Evolutionary conservation across 2,113 vertebrate genomes (phyloP).

Genomic region (Tapirus terrestris): DNA sequence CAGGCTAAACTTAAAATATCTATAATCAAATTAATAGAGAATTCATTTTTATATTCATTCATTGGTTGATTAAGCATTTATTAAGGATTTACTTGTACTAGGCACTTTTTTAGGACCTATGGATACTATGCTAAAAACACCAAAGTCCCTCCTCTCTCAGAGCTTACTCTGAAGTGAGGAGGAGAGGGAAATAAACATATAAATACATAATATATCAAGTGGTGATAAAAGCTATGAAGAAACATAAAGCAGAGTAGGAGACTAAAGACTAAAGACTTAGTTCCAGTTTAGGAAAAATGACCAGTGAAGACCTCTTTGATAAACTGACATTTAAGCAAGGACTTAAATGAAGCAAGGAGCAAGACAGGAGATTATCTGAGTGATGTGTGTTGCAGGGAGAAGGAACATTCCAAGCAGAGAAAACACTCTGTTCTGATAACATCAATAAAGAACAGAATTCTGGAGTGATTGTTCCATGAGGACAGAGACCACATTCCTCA

Average conservation of each 20-base stretch:
- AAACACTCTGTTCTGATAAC: neutral
- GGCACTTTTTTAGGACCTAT: neutral
- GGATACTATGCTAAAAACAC: neutral
- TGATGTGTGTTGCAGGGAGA: neutral
- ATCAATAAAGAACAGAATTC: neutral
- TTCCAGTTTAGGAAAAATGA: neutral
- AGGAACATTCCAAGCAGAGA: neutral
- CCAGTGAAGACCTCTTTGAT: neutral
- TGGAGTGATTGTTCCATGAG: neutral
- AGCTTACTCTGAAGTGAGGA: neutral
- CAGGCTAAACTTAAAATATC: neutral
- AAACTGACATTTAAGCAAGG: neutral
- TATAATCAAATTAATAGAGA: neutral
- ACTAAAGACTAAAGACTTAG: neutral
- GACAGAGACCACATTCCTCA: neutral
- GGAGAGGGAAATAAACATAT: neutral
- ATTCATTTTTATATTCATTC: neutral
- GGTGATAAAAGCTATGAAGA: neutral
- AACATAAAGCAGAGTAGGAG: neutral
- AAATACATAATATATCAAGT: neutral
- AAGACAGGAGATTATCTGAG: neutral
- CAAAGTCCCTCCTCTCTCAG: neutral
- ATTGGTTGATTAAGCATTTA: neutral
- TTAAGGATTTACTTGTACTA: neutral
- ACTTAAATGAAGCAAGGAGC: neutral